Conservation (phyloP, 2,888 invertebrate species). For the Cheilosia impressa region DNA sequence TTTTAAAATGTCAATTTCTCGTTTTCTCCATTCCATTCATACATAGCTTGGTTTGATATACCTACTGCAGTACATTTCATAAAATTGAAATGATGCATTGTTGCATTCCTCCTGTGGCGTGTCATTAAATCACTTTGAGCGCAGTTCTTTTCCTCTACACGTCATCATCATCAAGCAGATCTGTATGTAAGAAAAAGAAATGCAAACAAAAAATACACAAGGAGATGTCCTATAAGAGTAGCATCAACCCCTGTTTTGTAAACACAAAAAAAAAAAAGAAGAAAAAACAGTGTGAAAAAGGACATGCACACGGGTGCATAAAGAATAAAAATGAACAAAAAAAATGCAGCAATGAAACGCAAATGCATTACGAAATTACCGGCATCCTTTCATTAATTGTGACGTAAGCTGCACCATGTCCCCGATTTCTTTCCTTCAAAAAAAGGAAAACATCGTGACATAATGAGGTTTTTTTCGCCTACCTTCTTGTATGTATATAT, state of each 20-base stretch:
- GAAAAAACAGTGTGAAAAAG: slow-evolving; percentile 38
- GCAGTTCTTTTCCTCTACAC: slow-evolving; percentile 3
- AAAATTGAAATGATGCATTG: slow-evolving; percentile 63
- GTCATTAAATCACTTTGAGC: slow-evolving; percentile 58
- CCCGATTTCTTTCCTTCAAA: slow-evolving; percentile 54
- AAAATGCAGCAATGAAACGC: slow-evolving; percentile 49
- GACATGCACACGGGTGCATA: slow-evolving; percentile 38
- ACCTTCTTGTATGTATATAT: neutral
- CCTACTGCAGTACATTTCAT: neutral
- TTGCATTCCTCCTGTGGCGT: slow-evolving; percentile 58
- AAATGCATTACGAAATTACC: slow-evolving; percentile 74
- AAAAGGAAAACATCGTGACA: slow-evolving; percentile 19
- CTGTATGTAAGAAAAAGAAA: neutral
- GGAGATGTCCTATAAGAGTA: slow-evolving; percentile 51
- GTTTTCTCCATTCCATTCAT: too few species aligned
- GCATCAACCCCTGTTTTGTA: slow-evolving; percentile 67
- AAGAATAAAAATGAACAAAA: slow-evolving; percentile 17
- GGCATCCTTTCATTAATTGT: slow-evolving; percentile 73
- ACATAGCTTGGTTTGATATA: neutral
- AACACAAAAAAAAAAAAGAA: slow-evolving; percentile 40
- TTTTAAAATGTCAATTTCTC: too few species aligned
- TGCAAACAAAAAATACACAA: slow-evolving; percentile 18
- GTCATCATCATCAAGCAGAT: neutral
- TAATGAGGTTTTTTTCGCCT: slow-evolving; percentile 11
- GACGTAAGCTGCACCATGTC: slow-evolving; percentile 67